phyloP scores from a whole-genome alignment of 2,888 invertebrate genomes.

The Sericinus montela region DNA sequence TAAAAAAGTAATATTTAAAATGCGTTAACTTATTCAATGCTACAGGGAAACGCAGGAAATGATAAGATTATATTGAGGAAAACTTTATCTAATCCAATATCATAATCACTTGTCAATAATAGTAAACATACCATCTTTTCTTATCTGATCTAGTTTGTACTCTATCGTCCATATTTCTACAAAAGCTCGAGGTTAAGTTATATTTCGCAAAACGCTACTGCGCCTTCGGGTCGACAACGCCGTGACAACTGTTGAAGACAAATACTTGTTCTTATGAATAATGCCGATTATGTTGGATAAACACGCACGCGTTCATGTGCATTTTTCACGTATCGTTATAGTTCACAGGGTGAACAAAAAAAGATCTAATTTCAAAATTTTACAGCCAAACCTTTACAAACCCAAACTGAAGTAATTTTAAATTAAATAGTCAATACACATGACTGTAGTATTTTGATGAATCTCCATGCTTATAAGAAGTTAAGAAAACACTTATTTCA shows the following conservation, averaged over 20 bases:
- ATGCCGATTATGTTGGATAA: conserved; percentile 75
- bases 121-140: neutral
- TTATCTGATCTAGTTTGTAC: conserved; percentile 45
- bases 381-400: too few species aligned
- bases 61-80: neutral
- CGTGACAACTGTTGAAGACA: conserved; percentile 70
- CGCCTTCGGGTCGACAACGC: conserved; percentile 54
- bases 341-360: conserved; percentile 52
- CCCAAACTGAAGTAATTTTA: too few species aligned
- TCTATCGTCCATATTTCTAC: conserved; percentile 35
- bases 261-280: conserved; percentile 78
- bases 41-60: neutral
- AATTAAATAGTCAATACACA: too few species aligned
- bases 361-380: conserved; percentile 1
- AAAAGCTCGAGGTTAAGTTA: conserved; percentile 58
- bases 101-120: conserved; percentile 3
- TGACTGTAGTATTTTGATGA: too few species aligned
- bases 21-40: too few species aligned
- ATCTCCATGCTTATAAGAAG: too few species aligned
- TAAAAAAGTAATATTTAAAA: too few species aligned
- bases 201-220: conserved; percentile 67
- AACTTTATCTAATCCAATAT: neutral
- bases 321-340: conserved; percentile 67
- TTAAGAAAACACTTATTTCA: too few species aligned
- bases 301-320: conserved; percentile 62